Base-by-base conservation (phyloP, 2,888 invertebrate species). In the Thysanoteuthis rhombus region DNA sequence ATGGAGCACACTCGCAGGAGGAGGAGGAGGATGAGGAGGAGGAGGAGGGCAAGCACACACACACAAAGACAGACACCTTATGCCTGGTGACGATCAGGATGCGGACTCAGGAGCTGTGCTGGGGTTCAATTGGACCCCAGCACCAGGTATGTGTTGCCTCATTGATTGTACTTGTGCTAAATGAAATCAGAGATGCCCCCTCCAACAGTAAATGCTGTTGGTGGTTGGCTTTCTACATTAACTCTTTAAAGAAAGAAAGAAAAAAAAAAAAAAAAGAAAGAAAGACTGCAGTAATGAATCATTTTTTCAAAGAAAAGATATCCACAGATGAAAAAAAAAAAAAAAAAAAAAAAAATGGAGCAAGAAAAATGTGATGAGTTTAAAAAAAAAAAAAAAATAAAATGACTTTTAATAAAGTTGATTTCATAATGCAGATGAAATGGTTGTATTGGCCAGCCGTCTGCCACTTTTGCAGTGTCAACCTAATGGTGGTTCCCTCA, bases 121-220 rank as follows among this genome's bases (percentile, higher is more conserved):
- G 93, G 25, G 42, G 93, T 93, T 93, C 93, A 93, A 93, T 93
- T 93, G 93, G 93, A 58, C 58, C 38, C 38, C 93, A 47, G 58
- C 93, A 93, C 93, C 93, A 93, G 93, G 93, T 93, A 93, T 52
- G 93, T 93, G 52, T 93, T 93, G 36, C 47, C 93, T 93, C 45
- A 42, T 93, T 93, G 52, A 52, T 93, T 58, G 93, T 93, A 92
- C 40, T 40, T 93, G 47, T 93, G 93, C 47, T 93, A 47, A 39
- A 58, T 52, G 38, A 75, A 75, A 42, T 93, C 45, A 93, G 38
- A 47, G 36, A 39, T 47, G 93, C 16, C 93, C n/a, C 38, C 38
- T n/a, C 58, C 47, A 47, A 47, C 58, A 42, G 42, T 42, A 39
- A 39, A 39, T 91, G 40, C 28, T 91, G 39, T 91, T 40, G 39